phyloP scores from a whole-genome alignment of 2,113 vertebrate genomes.

The Microcebus murinus region DNA sequence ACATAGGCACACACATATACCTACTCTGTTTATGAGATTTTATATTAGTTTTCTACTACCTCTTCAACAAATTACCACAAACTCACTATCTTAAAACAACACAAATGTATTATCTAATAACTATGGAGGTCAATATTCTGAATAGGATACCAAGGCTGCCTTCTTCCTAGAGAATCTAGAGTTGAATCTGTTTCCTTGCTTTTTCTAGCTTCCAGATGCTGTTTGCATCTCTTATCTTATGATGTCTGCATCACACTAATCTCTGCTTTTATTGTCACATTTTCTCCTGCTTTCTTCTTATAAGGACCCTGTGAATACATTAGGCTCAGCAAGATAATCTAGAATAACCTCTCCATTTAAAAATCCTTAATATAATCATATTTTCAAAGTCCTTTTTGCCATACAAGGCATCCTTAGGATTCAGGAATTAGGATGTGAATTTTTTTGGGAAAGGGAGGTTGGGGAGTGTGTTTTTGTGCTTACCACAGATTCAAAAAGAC shows the following conservation, averaged over 20 bases:
- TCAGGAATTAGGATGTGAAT: not conserved
- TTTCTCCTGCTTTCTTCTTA: not conserved
- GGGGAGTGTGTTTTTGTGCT: not conserved
- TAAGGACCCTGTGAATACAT: not conserved
- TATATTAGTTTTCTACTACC: not conserved
- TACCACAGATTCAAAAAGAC: not conserved
- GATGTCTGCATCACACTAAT: rapidly evolving
- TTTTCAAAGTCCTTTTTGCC: not conserved
- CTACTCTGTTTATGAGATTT: not conserved
- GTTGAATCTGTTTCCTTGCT: not conserved
- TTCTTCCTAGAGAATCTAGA: not conserved
- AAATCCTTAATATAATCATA: not conserved
- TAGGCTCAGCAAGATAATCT: not conserved
- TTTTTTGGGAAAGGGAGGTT: not conserved
- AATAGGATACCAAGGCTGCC: not conserved
- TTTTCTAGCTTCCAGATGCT: not conserved
- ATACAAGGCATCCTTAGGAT: not conserved
- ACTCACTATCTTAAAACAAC: not conserved
- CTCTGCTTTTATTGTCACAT: not conserved
- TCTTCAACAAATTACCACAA: not conserved
- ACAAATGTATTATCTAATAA: not conserved
- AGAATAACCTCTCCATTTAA: not conserved
- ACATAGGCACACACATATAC: not conserved
- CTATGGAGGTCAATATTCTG: not conserved
- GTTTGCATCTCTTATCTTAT: not conserved